Evolutionary conservation across 2,888 invertebrate genomes (phyloP).

Genomic region (Netelia virgata): DNA sequence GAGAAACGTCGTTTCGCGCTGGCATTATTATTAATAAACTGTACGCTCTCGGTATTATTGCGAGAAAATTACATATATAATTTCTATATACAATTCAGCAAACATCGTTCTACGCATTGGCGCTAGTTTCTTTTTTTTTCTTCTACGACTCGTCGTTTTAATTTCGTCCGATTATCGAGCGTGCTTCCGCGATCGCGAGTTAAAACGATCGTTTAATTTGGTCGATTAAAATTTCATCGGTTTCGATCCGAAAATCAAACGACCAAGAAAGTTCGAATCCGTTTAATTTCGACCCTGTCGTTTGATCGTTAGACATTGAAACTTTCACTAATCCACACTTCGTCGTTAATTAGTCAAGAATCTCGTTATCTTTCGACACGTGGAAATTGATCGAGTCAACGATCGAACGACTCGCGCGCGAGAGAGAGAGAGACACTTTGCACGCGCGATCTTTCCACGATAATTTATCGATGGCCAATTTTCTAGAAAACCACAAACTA

Average conservation of each 20-base stretch:
- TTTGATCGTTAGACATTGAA: not conserved
- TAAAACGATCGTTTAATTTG: slow-evolving; percentile 43
- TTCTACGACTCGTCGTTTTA: slow-evolving; percentile 13
- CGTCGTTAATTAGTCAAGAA: not conserved
- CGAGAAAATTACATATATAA: slow-evolving; percentile 73
- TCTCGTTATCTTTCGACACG: not conserved
- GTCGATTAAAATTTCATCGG: not conserved
- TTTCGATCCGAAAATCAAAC: not conserved
- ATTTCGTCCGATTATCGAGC: slow-evolving; percentile 33
- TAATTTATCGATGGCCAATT: slow-evolving; percentile 29
- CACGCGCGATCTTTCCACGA: slow-evolving; percentile 4
- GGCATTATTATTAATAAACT: slow-evolving; percentile 83
- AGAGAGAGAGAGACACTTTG: not conserved
- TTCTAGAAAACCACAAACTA: slow-evolving; percentile 33
- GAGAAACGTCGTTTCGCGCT: slow-evolving; percentile 76
- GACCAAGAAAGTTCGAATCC: not conserved
- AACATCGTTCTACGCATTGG: slow-evolving; percentile 29
- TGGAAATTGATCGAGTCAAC: slow-evolving; percentile 26
- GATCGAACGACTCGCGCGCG: slow-evolving; percentile 10
- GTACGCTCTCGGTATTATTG: slow-evolving; percentile 77
- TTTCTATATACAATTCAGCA: slow-evolving; percentile 19
- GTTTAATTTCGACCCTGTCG: not conserved
- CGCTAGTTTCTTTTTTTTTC: slow-evolving; percentile 54
- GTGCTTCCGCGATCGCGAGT: slow-evolving; percentile 34
- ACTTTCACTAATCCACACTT: not conserved